Conservation (phyloP, 1,140 invertebrate genomes). For the Agrypnia vestita region DNA sequence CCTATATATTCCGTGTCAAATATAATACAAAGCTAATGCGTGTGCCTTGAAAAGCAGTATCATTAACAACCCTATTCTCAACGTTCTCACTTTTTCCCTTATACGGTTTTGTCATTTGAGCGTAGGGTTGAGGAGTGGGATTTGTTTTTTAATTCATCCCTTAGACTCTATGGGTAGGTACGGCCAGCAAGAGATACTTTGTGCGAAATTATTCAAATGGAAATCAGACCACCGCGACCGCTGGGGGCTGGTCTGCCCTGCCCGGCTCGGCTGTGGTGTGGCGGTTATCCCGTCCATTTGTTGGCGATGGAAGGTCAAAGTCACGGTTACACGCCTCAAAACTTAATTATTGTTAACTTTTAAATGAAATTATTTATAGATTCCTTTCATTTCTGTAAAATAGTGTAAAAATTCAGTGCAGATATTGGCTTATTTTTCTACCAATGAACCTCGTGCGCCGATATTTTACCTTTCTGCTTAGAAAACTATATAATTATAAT, state of each 20-base stretch:
- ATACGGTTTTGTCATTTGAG: not conserved
- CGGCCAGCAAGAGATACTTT: constrained; percentile 1
- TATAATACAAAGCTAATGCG: too few relatives aligned
- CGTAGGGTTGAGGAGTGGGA: not conserved
- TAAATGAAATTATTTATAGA: too few relatives aligned
- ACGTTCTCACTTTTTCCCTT: not conserved
- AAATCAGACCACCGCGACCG: constrained; percentile 10
- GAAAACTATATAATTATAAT: too few relatives aligned
- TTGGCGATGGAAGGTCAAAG: not conserved
- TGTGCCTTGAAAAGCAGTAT: too few relatives aligned
- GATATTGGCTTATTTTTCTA: too few relatives aligned
- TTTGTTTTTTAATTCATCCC: constrained; percentile 6
- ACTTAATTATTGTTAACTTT: too few relatives aligned
- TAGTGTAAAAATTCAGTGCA: too few relatives aligned
- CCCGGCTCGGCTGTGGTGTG: not conserved
- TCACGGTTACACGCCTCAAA: constrained; percentile 11
- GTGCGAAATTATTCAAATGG: constrained; percentile 46
- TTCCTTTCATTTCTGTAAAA: too few relatives aligned
- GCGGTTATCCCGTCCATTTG: constrained; percentile 2
- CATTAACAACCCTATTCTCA: too few relatives aligned
- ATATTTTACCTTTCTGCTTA: too few relatives aligned
- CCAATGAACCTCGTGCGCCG: too few relatives aligned
- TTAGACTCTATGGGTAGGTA: not conserved
- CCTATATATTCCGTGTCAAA: too few relatives aligned
- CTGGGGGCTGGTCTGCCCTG: not conserved